Evolutionary conservation across 2,888 invertebrate genomes (phyloP), one percentile per base, ranked within the genome.

Genomic region (Monopis laevigella): DNA sequence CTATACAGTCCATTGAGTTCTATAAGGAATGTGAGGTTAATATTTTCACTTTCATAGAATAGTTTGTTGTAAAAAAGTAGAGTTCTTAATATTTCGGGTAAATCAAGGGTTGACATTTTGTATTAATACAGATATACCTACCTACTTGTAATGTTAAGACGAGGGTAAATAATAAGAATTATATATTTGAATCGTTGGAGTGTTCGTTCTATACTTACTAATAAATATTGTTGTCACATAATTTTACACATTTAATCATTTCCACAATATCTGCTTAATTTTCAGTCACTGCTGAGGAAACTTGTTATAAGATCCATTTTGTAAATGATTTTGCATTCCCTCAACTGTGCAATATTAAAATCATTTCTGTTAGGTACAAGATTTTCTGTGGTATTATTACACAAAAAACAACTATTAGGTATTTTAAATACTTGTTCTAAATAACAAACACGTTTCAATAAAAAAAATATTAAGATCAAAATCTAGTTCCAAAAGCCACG

Each of bases 41-140:
- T 77, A 77, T 77, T 80, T 80, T 80, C 78, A 74, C 77, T 74
- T 73, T 67, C 57, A 56, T 75, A 77, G 68, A 41, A 35, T 78
- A 77, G 68, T 74, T 74, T 78, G 77, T 75, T 78, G 73, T 80
- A 70, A 73, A 70, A 65, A 62, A 65, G 17, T 71, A 71, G 67
- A 56, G 69, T 69, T 73, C 68, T 68, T 56, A 66, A 65, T 71
- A 66, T 68, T 69, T 72, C 63, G 64, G 66, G 66, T 70, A 66
- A 68, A 66, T 62, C 59, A 65, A 67, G 63, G 70, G 69, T 71
- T 66, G 60, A 66, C 60, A 65, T 58, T 65, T 65, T 77, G 73
- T 77, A 74, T 13, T 66, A 73, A 71, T 77, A 69, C 65, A 66
- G 61, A n/a, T n/a, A n/a, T n/a, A n/a, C n/a, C n/a, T n/a, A n/a